phyloP scores from a whole-genome alignment of 1,140 invertebrate species.

The Monochamus saltuarius region DNA sequence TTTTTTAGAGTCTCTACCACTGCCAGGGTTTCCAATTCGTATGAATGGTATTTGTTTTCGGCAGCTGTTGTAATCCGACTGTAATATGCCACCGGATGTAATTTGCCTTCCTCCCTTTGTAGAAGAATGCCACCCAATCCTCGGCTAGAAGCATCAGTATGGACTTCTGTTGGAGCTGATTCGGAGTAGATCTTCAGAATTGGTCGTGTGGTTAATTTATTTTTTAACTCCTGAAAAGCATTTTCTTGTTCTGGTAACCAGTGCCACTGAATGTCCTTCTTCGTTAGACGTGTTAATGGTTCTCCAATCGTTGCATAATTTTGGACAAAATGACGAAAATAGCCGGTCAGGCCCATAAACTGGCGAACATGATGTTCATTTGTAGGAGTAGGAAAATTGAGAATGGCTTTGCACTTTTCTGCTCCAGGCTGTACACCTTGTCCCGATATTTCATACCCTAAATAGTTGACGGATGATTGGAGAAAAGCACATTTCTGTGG shows the following conservation, averaged over 20 bases:
- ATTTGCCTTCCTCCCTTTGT: background rate
- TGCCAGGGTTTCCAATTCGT: background rate
- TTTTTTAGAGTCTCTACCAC: background rate
- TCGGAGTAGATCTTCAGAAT: too few species aligned
- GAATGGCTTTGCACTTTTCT: too few species aligned
- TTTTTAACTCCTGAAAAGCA: too few species aligned
- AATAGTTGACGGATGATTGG: slow-evolving; percentile 18
- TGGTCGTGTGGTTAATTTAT: too few species aligned
- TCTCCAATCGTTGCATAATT: slow-evolving; percentile 33
- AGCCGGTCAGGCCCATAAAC: slow-evolving; percentile 19
- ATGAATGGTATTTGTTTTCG: background rate
- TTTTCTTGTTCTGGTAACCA: too few species aligned
- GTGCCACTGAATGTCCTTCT: background rate
- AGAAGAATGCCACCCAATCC: background rate
- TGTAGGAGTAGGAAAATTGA: too few species aligned
- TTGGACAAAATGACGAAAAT: slow-evolving; percentile 39
- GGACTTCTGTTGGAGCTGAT: background rate
- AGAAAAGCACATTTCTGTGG: slow-evolving; percentile 25
- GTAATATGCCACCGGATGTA: background rate
- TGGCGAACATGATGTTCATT: too few species aligned
- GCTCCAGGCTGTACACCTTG: slow-evolving; percentile 1
- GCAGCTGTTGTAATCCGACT: background rate
- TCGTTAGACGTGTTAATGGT: slow-evolving; percentile 25
- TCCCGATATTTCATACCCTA: slow-evolving; percentile 26
- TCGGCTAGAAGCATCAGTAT: background rate